Evolutionary conservation across 2,113 vertebrate species (phyloP).

Genomic region (Lepus americanus): DNA sequence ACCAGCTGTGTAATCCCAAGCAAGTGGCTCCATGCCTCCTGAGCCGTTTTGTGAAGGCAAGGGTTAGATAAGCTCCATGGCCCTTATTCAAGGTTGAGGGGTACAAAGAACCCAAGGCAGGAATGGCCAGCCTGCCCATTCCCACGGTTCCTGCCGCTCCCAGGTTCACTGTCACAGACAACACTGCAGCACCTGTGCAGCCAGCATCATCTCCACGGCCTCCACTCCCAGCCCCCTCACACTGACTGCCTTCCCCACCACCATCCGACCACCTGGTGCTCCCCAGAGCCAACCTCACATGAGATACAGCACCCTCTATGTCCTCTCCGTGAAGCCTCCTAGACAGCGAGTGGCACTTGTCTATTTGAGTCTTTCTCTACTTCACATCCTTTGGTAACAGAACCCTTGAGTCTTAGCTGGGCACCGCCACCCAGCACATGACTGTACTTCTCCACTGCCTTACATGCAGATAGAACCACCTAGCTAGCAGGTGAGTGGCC

Average conservation of each 20-base stretch:
- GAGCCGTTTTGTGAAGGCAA: neutral
- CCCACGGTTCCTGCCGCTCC: neutral
- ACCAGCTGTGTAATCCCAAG: neutral
- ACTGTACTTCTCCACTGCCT: neutral
- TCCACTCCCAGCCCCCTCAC: neutral
- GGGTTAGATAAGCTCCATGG: neutral
- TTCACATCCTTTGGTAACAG: neutral
- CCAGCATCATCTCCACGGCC: fast-evolving
- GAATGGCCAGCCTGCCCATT: neutral
- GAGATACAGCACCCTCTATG: fast-evolving
- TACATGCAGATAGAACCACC: neutral
- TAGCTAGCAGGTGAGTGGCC: neutral
- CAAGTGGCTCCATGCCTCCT: neutral
- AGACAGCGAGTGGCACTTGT: neutral
- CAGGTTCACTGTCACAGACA: fast-evolving
- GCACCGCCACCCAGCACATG: no score
- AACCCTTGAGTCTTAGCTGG: neutral
- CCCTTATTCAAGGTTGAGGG: neutral
- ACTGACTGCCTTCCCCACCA: neutral
- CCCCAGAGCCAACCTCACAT: neutral
- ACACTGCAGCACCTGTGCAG: fast-evolving
- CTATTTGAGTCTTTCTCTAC: neutral
- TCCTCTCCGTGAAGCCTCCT: neutral
- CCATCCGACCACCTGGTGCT: no score
- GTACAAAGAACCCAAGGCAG: neutral